Conservation (phyloP, 2,888 invertebrate species). For the Galerucella nymphaeae region DNA sequence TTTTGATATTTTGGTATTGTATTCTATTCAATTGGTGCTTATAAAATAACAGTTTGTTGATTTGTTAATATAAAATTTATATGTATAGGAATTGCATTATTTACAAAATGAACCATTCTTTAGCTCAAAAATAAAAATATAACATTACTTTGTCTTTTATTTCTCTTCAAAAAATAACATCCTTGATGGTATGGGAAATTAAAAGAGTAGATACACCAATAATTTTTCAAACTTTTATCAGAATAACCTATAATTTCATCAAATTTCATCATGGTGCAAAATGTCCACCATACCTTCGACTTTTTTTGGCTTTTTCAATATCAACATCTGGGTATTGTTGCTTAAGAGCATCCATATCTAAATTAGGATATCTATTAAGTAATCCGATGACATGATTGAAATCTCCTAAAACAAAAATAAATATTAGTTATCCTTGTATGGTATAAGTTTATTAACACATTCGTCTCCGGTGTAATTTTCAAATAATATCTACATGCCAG, state of each 20-base stretch:
- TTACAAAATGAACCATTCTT: not conserved
- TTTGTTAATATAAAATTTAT: slow-evolving; percentile 7
- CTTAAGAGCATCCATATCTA: slow-evolving; percentile 77
- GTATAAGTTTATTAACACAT: too few species aligned
- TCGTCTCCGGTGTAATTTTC: too few species aligned
- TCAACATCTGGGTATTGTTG: slow-evolving; percentile 81
- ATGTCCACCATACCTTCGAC: slow-evolving; percentile 65
- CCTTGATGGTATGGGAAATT: not conserved
- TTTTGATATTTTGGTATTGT: not conserved
- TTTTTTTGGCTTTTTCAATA: slow-evolving; percentile 73
- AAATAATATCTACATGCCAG: too few species aligned
- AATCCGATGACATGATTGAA: slow-evolving; percentile 77
- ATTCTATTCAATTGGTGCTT: slow-evolving; percentile 15
- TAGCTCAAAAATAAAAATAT: slow-evolving; percentile 13
- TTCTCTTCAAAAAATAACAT: not conserved
- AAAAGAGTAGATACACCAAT: not conserved
- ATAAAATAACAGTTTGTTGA: slow-evolving; percentile 2
- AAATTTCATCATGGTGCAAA: slow-evolving; percentile 52
- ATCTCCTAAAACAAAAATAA: slow-evolving; percentile 64
- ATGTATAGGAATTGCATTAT: not conserved
- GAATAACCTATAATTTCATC: slow-evolving; percentile 8
- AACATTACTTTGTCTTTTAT: not conserved
- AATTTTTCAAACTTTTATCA: not conserved
- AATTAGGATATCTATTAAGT: slow-evolving; percentile 80
- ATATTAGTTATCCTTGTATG: not conserved